A percentile compares a stretch with the other conserved stretches of the same genome.
Evolutionary conservation across 1,140 invertebrate species (phyloP).

Genomic region (Ostrea edulis): DNA sequence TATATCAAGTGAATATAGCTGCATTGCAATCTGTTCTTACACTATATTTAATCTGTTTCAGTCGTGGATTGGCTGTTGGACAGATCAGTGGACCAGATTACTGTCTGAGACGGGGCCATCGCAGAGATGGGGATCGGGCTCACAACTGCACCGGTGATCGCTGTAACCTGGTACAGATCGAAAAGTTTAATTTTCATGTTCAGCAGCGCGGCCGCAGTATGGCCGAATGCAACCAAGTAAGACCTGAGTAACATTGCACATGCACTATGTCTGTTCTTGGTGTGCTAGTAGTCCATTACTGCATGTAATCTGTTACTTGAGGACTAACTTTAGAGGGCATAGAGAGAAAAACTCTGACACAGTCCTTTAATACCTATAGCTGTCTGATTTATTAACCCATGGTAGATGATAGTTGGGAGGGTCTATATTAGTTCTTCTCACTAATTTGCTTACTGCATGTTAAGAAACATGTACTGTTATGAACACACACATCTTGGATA

Average conservation of each 20-base stretch:
- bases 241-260: neutral
- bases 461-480: too few relatives aligned
- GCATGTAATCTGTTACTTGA: neutral
- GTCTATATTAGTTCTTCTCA: neutral
- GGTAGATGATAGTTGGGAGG: neutral
- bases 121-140: constrained; percentile 56
- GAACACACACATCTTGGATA: neutral
- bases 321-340: constrained; percentile 8
- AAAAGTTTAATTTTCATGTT: constrained; percentile 65
- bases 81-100: constrained; percentile 63
- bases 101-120: constrained; percentile 59
- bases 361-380: too few relatives aligned
- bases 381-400: too few relatives aligned
- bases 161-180: constrained; percentile 62
- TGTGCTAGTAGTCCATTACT: neutral
- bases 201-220: constrained; percentile 59
- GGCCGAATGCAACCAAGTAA: constrained; percentile 62
- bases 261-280: neutral
- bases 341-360: too few relatives aligned
- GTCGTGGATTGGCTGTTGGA: constrained; percentile 60
- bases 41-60: constrained; percentile 31
- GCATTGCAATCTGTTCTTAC: neutral
- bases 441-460: too few relatives aligned
- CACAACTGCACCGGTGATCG: constrained; percentile 58
- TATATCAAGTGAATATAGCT: too few relatives aligned